Conservation (phyloP, 2,113 vertebrate species). For the Muntiacus muntjak region DNA sequence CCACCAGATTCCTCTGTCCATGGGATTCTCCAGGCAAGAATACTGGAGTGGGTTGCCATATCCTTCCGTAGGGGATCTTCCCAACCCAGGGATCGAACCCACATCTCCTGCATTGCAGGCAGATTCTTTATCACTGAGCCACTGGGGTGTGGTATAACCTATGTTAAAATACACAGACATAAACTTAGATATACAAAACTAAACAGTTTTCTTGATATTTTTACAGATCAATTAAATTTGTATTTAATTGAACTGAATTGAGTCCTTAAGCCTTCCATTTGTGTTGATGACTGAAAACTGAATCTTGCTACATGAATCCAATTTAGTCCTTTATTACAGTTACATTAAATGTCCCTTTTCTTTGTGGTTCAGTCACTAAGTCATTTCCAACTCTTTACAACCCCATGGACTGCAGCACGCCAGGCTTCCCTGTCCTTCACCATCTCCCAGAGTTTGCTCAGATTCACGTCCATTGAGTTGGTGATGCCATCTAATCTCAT, state of each 20-base stretch:
- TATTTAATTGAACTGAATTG: neutral
- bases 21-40: neutral
- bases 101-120: neutral
- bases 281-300: neutral
- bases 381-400: neutral
- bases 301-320: neutral
- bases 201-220: neutral
- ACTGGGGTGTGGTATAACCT: neutral
- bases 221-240: neutral
- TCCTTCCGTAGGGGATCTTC: neutral
- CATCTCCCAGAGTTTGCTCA: neutral
- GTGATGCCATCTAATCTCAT: neutral
- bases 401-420: neutral
- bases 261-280: neutral
- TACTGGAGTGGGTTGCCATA: neutral
- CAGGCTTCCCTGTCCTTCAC: neutral
- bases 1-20: neutral
- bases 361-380: neutral
- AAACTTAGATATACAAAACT: neutral
- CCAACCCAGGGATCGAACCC: neutral
- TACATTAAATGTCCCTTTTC: neutral
- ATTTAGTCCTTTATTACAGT: neutral
- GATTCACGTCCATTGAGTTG: neutral
- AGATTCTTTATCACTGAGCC: neutral
- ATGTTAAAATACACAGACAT: neutral